Evolutionary conservation across 2,113 vertebrate genomes (phyloP), one percentile per base, ranked within the genome.

Genomic region (Fulmarus glacialis): DNA sequence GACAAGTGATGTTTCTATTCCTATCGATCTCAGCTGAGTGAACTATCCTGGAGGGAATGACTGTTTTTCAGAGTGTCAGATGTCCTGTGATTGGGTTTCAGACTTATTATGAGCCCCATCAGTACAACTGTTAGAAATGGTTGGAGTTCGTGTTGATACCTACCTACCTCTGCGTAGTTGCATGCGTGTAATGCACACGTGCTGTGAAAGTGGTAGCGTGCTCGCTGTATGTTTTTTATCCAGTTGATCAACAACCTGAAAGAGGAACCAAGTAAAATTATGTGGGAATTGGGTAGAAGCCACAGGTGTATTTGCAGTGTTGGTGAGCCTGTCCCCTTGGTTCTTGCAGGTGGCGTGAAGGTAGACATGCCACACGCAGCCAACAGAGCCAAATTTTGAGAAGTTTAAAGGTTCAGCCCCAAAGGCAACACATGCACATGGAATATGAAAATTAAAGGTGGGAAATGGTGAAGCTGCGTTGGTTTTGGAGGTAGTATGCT

Each of bases 1-100:
- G 97, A 98, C 97, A 98, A 98, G 94, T n/a, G 56, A 70, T 91
- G 94, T 96, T 98, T 98, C 98, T 97, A 53, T 97, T 94, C 80
- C 73, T 27, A 98, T 98, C n/a, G 86, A 97, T 98, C 96, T 90
- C 34, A 32, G 48, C 82, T 72, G 67, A 92, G 93, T 70, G 94
- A 91, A 67, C 68, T 79, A 17, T 97, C 97, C 98, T 96, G 60
- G 30, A 95, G 95, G 95, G 91, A 64, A 62, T 21, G 94, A 71
- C 89, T 97, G 66, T 75, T 97, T 96, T 96, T 97, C 95, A 94
- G 84, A 84, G 72, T 92, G 59, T 96, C 84, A 89, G 83, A 56
- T 83, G 63, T 89, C 82, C 84, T 91, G 5, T 91, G 91, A 94
- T 80, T 52, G 27, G 68, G n/a, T 97, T 94, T 97, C 90, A 95